These are phyloP conservation scores for Agapornis canus DNA, from an alignment of 2,797 vertebrate species.

Conservation along the genomic window DNA sequence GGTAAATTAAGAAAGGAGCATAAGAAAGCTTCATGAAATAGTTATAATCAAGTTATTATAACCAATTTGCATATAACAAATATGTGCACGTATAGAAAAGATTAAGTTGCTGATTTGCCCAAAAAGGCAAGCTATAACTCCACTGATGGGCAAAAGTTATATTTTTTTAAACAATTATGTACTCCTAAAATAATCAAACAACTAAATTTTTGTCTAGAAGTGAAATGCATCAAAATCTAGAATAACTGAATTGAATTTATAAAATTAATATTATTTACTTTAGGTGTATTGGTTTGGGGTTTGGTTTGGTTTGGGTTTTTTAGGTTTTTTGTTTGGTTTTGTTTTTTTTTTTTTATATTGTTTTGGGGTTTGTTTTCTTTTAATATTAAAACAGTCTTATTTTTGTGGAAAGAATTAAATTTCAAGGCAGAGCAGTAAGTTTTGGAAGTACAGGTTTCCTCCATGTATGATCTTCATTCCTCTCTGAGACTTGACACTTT, in stretches of 20 bases:
- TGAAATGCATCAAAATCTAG: background rate
- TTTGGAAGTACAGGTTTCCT: background rate
- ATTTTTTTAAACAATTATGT: background rate
- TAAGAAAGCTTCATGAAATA: background rate
- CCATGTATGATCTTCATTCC: background rate
- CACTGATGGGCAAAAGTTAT: background rate
- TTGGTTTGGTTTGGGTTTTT: background rate
- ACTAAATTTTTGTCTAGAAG: background rate
- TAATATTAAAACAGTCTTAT: background rate
- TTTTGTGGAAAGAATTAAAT: background rate
- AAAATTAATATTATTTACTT: background rate
- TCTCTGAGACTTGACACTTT: background rate
- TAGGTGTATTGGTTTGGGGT: fast-evolving
- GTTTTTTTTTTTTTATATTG: background rate
- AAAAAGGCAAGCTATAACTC: background rate
- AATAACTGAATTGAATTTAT: background rate
- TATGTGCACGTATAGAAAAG: background rate
- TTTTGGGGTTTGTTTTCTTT: background rate
- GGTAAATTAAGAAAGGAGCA: fast-evolving
- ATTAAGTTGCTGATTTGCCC: background rate
- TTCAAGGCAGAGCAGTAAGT: background rate
- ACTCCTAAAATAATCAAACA: background rate
- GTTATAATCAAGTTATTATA: background rate
- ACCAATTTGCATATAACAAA: background rate
- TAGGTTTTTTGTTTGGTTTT: background rate